Percentiles rank a stretch among this genome's conserved stretches.
These are phyloP conservation scores for Penelope pileata DNA, from an alignment of 2,113 vertebrate genomes.

Conservation along the genomic window DNA sequence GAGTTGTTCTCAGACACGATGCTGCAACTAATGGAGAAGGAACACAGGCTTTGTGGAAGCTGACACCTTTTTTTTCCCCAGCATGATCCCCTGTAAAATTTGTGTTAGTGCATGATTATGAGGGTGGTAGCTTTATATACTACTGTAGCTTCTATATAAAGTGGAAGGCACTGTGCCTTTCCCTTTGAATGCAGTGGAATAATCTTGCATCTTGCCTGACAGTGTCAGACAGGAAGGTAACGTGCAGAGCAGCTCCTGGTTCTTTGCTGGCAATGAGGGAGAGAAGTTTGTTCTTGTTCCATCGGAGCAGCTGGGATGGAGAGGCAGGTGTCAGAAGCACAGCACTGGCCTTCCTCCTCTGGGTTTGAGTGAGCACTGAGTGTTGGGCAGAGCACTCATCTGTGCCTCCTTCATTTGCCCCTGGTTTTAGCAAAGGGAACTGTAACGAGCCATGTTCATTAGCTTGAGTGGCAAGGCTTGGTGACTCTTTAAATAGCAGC, in stretches of 20 bases:
- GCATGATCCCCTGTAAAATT: not conserved
- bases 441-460: slow-evolving; percentile 5
- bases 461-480: not conserved
- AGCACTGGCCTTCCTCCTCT: not conserved
- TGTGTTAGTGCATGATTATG: slow-evolving; percentile 1
- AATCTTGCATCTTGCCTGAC: slow-evolving; percentile 12
- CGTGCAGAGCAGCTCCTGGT: not conserved
- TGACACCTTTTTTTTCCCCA: slow-evolving; percentile 34
- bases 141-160: not conserved
- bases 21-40: slow-evolving; percentile 14
- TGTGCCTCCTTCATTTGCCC: not conserved
- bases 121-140: not conserved
- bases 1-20: not conserved
- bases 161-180: not conserved
- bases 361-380: not conserved
- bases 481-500: slow-evolving; percentile 52
- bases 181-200: slow-evolving; percentile 6
- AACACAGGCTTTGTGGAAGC: not conserved
- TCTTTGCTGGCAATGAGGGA: not conserved
- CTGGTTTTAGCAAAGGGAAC: not conserved
- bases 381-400: not conserved
- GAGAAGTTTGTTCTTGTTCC: not conserved
- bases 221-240: not conserved
- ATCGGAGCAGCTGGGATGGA: not conserved
- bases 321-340: not conserved